Evolutionary conservation across 2,797 vertebrate genomes (phyloP).

Genomic region (Zalophus californianus): DNA sequence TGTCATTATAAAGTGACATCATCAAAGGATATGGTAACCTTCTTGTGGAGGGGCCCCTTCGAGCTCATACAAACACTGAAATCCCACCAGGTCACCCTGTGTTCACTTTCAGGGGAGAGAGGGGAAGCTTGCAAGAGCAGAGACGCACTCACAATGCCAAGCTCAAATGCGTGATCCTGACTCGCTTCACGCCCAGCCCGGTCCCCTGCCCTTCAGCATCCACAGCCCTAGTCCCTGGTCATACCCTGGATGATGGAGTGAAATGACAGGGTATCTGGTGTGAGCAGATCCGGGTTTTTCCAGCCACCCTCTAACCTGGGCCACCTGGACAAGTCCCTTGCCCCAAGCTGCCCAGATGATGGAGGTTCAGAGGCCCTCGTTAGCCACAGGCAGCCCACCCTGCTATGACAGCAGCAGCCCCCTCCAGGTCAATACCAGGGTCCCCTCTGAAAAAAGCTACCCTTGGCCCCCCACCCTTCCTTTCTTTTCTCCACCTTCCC

Average conservation of each 20-base stretch:
- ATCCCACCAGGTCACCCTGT: not conserved
- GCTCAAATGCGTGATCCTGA: not conserved
- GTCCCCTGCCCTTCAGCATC: not conserved
- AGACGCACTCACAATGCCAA: fast-evolving
- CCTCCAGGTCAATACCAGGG: not conserved
- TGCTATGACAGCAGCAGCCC: fast-evolving
- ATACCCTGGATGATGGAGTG: not conserved
- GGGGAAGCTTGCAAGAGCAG: not conserved
- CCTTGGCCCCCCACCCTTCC: not conserved
- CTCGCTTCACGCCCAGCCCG: not conserved
- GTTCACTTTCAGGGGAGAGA: not conserved
- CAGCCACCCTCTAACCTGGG: not conserved
- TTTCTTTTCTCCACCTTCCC: not conserved
- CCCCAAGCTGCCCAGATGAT: not conserved
- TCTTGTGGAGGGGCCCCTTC: fast-evolving
- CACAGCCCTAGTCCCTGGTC: not conserved
- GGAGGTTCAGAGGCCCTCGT: not conserved
- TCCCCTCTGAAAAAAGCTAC: not conserved
- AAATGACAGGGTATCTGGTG: not conserved
- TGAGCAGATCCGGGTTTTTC: not conserved
- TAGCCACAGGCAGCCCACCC: not conserved
- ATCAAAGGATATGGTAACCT: not conserved
- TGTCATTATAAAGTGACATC: not conserved
- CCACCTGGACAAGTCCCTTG: not conserved
- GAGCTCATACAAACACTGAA: not conserved